Base-by-base conservation (phyloP, 2,797 vertebrate genomes). In the Oreonectes daqikongensis region DNA sequence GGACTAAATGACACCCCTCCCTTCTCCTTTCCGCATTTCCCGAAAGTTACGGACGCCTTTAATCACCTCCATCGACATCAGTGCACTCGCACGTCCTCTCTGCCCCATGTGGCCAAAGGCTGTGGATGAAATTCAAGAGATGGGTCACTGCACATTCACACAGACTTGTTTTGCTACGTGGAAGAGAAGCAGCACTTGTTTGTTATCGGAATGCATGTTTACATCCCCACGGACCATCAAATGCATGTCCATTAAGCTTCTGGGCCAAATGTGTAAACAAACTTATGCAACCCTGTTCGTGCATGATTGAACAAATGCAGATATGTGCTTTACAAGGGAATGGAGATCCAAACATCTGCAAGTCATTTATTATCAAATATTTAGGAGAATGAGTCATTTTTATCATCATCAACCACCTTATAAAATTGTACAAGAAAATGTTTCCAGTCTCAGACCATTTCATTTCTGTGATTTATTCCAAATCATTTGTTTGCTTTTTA, bases 31-130 rank as follows among this genome's bases (percentile, higher is more conserved):
- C 73, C 55, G 66, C 65, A 28, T 63, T 52, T 69, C 76, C 68
- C 38, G 69, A 69, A 75, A 75, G 32, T 67, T 69, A 12, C 40
- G 69, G 65, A 75, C n/a, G 64, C 38, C 63, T 79, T 75, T 79
- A 79, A 83, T 79, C 76, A 79, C 63, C 28, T 46, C 72, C 74
- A 80, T 82, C 78, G 69, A 57, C 77, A 60, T 65, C 50, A 24
- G 11, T 44, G 50, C 11, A 2, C 64, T 72, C 0, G 26, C 32
- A 60, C 64, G 68, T 64, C 17, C 59, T 26, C 50, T 59, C 15
- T 7, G 17, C 64, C 69, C 57, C 57, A 63, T 46, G 69, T 30
- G 48, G 61, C 65, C 61, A 35, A 59, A 63, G 67, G 72, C 59
- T 74, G 80, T 52, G 57, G 61, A 55, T 55, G 44, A 70, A 75